A percentile compares a stretch with the other conserved stretches of the same genome.
phyloP scores from a whole-genome alignment of 2,797 vertebrate genomes.

The Hoplostethus mediterraneus region DNA sequence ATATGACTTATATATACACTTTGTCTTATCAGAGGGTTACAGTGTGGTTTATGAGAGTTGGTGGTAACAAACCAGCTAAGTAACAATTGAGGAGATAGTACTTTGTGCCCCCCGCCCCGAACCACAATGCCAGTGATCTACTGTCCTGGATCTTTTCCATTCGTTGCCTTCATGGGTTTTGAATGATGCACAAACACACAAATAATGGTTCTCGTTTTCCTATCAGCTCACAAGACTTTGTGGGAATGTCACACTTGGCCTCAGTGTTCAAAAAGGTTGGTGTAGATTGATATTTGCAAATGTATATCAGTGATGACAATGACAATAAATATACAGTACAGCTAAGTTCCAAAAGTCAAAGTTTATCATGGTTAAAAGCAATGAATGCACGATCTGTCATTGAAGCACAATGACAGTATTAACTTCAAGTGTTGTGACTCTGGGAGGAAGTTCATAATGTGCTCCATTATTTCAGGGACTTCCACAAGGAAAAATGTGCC shows the following conservation, averaged over 20 bases:
- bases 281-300: background rate
- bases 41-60: background rate
- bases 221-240: background rate
- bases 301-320: constrained; percentile 7
- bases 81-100: background rate
- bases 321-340: constrained; percentile 1
- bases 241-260: background rate
- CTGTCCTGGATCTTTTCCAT: background rate
- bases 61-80: constrained; percentile 9
- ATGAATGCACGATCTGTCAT: constrained; percentile 6
- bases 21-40: constrained; percentile 26
- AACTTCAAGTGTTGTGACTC: background rate
- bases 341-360: constrained; percentile 24
- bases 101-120: background rate
- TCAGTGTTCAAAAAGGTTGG: background rate
- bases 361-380: constrained; percentile 7
- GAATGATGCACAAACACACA: constrained; percentile 1
- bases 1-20: constrained; percentile 20
- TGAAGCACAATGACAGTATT: background rate
- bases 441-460: background rate
- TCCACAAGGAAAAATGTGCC: background rate
- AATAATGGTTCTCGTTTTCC: constrained; percentile 5
- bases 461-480: constrained; percentile 3
- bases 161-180: constrained; percentile 18
- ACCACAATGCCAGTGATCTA: background rate